These are phyloP conservation scores for Tenebrio molitor DNA, from an alignment of 1,140 invertebrate species.

Conservation along the genomic window DNA sequence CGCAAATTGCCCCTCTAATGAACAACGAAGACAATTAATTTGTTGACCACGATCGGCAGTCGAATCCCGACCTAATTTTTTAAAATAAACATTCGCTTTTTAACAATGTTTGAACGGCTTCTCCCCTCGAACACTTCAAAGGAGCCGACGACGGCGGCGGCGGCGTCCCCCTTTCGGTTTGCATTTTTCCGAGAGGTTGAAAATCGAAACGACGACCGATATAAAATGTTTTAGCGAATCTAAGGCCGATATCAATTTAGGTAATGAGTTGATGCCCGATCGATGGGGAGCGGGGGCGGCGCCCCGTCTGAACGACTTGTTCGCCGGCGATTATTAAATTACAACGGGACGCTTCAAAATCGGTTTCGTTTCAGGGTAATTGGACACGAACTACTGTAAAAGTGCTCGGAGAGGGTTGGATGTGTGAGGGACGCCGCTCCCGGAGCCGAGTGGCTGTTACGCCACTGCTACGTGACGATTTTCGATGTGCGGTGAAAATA, in stretches of 20 bases:
- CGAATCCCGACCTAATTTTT: constrained; percentile 18
- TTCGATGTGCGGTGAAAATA: too few species aligned
- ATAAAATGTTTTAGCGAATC: constrained; percentile 49
- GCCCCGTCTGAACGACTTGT: constrained; percentile 47
- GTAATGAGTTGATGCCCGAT: constrained; percentile 55
- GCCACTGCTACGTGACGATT: too few species aligned
- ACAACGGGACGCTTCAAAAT: constrained; percentile 48
- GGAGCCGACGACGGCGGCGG: neutral
- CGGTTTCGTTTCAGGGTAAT: constrained; percentile 53
- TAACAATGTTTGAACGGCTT: constrained; percentile 29
- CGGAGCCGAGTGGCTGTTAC: neutral
- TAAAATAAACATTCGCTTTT: constrained; percentile 25
- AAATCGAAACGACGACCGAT: constrained; percentile 46
- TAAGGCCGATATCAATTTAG: constrained; percentile 55
- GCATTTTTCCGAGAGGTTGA: constrained; percentile 25
- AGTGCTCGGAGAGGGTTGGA: constrained; percentile 22
- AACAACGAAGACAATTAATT: constrained; percentile 18
- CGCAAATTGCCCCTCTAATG: neutral
- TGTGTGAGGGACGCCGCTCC: neutral
- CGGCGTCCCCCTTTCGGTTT: neutral
- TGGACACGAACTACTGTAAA: constrained; percentile 53
- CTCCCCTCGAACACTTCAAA: constrained; percentile 16
- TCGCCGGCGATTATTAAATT: constrained; percentile 55
- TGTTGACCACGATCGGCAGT: neutral
- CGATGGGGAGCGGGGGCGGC: constrained; percentile 44